phyloP scores from a whole-genome alignment of 2,797 vertebrate genomes.

The Allobates femoralis region DNA sequence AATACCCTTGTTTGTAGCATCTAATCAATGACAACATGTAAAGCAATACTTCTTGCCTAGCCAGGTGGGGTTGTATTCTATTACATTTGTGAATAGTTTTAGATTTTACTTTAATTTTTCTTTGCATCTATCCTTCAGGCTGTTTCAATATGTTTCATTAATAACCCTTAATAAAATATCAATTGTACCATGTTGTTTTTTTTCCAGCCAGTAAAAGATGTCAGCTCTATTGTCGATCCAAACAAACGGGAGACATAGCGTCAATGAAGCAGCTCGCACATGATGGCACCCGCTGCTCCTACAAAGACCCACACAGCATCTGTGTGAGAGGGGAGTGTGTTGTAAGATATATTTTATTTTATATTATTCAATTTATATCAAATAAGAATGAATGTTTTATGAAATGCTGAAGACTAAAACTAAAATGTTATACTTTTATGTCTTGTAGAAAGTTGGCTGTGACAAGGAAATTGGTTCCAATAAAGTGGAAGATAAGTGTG shows the following conservation, averaged over 20 bases:
- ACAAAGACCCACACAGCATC: slow-evolving; percentile 93
- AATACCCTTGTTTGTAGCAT: background rate
- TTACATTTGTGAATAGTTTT: background rate
- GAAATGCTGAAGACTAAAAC: background rate
- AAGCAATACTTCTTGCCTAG: background rate
- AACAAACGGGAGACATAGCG: slow-evolving; percentile 84
- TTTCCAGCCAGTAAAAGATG: slow-evolving; percentile 87
- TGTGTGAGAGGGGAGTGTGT: slow-evolving; percentile 97
- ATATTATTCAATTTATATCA: background rate
- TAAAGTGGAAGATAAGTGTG: slow-evolving; percentile 94
- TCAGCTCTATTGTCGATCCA: slow-evolving; percentile 95
- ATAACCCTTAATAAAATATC: background rate
- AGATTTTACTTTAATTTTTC: background rate
- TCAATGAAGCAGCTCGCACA: slow-evolving; percentile 94
- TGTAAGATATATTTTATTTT: slow-evolving; percentile 82
- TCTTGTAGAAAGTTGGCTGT: slow-evolving; percentile 92
- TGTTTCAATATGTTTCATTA: background rate
- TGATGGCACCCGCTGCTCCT: slow-evolving; percentile 94
- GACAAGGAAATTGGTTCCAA: slow-evolving; percentile 94
- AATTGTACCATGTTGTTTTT: background rate
- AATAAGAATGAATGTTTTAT: background rate
- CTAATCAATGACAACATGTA: background rate
- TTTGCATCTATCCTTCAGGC: background rate
- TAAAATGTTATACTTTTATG: background rate
- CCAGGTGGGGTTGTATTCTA: background rate